Percentiles rank a stretch among this genome's conserved stretches.
Evolutionary conservation across 92 coral and sea anemone genomes (phyloP).

Genomic region (Parazoanthus swiftii): DNA sequence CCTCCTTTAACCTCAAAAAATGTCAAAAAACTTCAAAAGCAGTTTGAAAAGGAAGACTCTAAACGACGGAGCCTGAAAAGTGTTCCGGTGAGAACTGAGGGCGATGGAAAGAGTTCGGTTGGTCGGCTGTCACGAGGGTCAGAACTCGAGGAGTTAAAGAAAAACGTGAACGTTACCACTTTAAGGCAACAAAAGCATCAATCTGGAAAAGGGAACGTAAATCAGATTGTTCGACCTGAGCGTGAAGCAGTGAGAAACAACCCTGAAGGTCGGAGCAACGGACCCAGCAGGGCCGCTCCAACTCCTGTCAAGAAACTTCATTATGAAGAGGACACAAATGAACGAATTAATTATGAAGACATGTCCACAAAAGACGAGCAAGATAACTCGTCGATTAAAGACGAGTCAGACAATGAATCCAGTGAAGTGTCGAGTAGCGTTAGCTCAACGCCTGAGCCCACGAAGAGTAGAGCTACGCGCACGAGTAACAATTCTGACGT

Average conservation of each 20-base stretch:
- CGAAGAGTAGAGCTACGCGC: background rate
- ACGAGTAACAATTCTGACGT: background rate
- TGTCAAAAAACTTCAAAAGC: conserved; percentile 26
- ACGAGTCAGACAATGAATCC: background rate
- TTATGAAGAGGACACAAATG: background rate
- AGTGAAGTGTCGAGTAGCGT: background rate
- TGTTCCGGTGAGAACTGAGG: conserved; percentile 29
- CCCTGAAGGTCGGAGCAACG: conserved; percentile 32
- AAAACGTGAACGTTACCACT: background rate
- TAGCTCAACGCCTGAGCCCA: conserved; percentile 5
- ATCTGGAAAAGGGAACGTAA: background rate
- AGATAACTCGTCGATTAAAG: background rate
- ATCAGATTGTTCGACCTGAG: conserved; percentile 18
- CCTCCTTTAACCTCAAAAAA: conserved; percentile 29
- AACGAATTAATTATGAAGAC: background rate
- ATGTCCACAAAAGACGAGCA: background rate
- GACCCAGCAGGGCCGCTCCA: conserved; percentile 10
- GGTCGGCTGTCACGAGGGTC: conserved; percentile 1
- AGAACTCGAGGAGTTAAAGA: background rate
- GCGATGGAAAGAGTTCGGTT: conserved; percentile 35
- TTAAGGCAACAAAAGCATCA: background rate
- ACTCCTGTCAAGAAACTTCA: background rate
- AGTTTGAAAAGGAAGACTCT: conserved; percentile 5
- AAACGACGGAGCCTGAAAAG: background rate
- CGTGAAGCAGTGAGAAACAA: conserved; percentile 20